Percentiles rank a stretch among this genome's conserved stretches.
Conservation (phyloP, 2,113 vertebrate species). For the Monopterus albus region DNA sequence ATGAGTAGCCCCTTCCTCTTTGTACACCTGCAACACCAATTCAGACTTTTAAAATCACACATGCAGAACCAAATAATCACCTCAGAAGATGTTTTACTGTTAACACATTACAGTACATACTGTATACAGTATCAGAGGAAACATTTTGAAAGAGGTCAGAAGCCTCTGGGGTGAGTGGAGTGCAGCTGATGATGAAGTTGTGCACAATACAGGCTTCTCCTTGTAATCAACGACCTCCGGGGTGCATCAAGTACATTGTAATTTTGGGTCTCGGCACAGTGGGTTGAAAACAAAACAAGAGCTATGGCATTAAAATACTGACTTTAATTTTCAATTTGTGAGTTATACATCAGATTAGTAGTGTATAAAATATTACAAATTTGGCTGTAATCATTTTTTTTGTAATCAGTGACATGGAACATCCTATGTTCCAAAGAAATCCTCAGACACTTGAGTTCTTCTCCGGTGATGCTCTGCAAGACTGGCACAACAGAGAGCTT, state of each 20-base stretch:
- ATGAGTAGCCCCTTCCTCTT: neutral
- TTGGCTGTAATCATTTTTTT: neutral
- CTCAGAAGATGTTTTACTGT: neutral
- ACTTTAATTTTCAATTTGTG: neutral
- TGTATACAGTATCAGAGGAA: slow-evolving; percentile 44
- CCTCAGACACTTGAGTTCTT: no score
- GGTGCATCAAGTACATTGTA: neutral
- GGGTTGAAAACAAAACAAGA: no score
- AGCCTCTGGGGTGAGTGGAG: neutral
- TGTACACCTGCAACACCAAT: neutral
- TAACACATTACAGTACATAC: neutral
- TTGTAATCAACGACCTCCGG: neutral
- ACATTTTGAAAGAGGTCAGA: slow-evolving; percentile 29
- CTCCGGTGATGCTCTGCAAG: neutral
- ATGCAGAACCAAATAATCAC: slow-evolving; percentile 1
- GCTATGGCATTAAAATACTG: no score
- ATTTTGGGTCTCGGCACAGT: neutral
- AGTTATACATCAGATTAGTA: neutral
- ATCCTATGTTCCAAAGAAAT: no score
- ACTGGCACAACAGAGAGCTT: no score
- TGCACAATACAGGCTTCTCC: slow-evolving; percentile 2
- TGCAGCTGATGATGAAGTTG: neutral
- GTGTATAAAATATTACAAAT: neutral
- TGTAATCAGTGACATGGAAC: neutral
- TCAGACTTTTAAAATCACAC: slow-evolving; percentile 17